These are phyloP conservation scores for Bradypodion pumilum DNA, from an alignment of 2,797 vertebrate genomes.

Conservation along the genomic window DNA sequence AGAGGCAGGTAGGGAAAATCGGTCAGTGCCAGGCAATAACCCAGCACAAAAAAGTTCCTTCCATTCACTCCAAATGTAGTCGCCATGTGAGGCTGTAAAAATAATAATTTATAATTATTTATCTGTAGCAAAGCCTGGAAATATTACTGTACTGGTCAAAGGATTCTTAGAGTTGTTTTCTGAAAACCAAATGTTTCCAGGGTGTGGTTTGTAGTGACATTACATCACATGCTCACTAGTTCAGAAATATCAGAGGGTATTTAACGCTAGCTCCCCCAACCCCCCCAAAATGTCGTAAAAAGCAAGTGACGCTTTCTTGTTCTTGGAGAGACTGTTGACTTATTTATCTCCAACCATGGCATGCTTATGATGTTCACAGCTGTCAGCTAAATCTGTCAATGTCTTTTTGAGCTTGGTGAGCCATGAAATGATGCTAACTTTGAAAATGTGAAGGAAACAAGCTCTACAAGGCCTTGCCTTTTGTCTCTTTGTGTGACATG, in stretches of 20 bases:
- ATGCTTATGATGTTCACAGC: background rate
- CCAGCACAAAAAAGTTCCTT: too few relatives aligned
- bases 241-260: conserved; percentile 43
- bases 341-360: conserved; percentile 19
- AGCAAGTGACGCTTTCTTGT: conserved; percentile 9
- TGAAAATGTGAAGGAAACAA: background rate
- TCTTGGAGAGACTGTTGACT: background rate
- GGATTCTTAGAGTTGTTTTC: too few relatives aligned
- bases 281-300: conserved; percentile 25
- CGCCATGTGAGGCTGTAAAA: too few relatives aligned
- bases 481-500: background rate
- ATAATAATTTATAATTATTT: too few relatives aligned
- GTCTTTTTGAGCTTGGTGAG: background rate
- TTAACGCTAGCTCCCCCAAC: too few relatives aligned
- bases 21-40: too few relatives aligned
- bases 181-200: too few relatives aligned
- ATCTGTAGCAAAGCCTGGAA: too few relatives aligned
- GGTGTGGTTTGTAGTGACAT: conserved; percentile 33
- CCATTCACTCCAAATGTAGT: too few relatives aligned
- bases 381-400: conserved; percentile 16
- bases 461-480: background rate
- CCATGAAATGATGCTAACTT: background rate
- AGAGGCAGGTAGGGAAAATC: too few relatives aligned
- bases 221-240: conserved; percentile 28
- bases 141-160: too few relatives aligned